Evolutionary conservation across 2,888 invertebrate genomes (phyloP), one percentile per base, ranked within the genome.

Genomic region (Cephus rjabovi): DNA sequence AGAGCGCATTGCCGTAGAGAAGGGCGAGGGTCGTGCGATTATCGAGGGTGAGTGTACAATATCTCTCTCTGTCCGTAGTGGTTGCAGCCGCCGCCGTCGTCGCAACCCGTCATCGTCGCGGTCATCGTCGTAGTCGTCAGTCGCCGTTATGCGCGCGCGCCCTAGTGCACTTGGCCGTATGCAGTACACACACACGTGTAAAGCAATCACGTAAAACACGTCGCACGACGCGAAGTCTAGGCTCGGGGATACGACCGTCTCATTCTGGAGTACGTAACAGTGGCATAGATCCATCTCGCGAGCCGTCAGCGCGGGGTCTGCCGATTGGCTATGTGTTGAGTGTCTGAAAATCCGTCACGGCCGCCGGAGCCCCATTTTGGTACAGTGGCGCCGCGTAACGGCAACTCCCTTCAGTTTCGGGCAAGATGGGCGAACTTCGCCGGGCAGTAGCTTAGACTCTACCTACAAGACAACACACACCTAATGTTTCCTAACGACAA

Each of bases 381-480:
- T 76, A 74, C 73, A 75, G 78, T 80, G 82, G 88, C 87, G 89
- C 88, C 90, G 77, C 87, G 83, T 81, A 35, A 77, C 87, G 90
- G 85, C 85, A 81, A 81, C 78, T 87, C 81, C 80, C 78, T 79
- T 86, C 84, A 90, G 88, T 89, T 89, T 90, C 87, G 86, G 86
- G 83, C 90, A 90, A 90, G 89, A 90, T 90, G 90, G 90, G 90
- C 90, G 90, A 88, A 87, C 84, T 86, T 89, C 88, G 89, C 90
- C 90, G 90, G 90, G 89, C 90, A 90, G 90, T 90, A 90, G 90
- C 90, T 90, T 90, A 90, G 90, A 89, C 90, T 90, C 90, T 90
- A 90, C 90, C 89, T 89, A 89, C 90, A 89, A 88, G 90, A 89
- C 88, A 89, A 90, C 83, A 85, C 84, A 83, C 82, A 82, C 83